Evolutionary conservation across 2,888 invertebrate species (phyloP).

Genomic region (Buathra laborator): DNA sequence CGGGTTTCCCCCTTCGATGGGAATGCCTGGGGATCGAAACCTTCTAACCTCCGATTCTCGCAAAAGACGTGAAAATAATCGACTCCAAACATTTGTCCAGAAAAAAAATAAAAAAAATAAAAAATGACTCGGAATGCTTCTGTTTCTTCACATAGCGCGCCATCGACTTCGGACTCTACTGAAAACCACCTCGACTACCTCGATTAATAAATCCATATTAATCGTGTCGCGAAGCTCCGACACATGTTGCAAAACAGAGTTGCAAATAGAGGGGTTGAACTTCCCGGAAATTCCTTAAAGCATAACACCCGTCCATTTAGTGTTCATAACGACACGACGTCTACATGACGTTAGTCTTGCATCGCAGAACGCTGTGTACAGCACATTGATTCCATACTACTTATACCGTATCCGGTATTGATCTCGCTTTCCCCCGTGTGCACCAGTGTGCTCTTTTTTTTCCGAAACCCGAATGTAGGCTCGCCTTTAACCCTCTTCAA

Average conservation of each 20-base stretch:
- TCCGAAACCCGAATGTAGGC: neutral
- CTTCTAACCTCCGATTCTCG: slow-evolving; percentile 4
- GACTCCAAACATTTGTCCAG: slow-evolving; percentile 24
- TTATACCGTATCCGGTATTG: slow-evolving; percentile 28
- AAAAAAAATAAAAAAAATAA: slow-evolving; percentile 23
- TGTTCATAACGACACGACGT: neutral
- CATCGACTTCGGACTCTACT: slow-evolving; percentile 33
- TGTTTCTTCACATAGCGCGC: neutral
- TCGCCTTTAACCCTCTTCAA: slow-evolving; percentile 33
- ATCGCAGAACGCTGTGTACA: no score
- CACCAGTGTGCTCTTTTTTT: slow-evolving; percentile 3
- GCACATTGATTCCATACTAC: neutral
- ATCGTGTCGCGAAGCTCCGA: slow-evolving; percentile 39
- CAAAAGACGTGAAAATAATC: slow-evolving; percentile 44
- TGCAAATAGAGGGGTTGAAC: slow-evolving; percentile 13
- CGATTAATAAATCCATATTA: slow-evolving; percentile 58
- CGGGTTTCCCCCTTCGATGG: neutral
- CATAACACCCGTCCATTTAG: neutral
- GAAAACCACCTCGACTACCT: slow-evolving; percentile 47
- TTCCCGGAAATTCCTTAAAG: neutral
- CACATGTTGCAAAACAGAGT: slow-evolving; percentile 23
- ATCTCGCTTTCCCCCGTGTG: neutral
- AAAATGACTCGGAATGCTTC: slow-evolving; percentile 2
- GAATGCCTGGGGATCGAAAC: slow-evolving; percentile 15
- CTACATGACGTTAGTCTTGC: neutral